Percentiles rank a stretch among this genome's conserved stretches.
Evolutionary conservation across 2,113 vertebrate genomes (phyloP).

Genomic region (Periophthalmus modestus): DNA sequence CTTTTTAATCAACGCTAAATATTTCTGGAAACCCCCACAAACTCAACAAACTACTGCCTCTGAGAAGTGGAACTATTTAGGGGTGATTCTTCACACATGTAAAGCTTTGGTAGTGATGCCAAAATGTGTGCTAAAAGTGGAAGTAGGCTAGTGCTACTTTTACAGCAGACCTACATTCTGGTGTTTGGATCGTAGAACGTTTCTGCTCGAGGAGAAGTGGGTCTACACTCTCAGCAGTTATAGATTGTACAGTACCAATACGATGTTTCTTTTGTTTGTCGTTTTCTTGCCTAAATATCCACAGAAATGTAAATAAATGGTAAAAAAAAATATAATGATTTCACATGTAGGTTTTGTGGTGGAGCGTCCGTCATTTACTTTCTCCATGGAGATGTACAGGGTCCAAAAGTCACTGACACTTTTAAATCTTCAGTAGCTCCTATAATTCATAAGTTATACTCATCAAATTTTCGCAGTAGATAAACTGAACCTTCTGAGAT

Average conservation of each 20-base stretch:
- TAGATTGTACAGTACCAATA: not conserved
- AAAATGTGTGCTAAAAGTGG: slow-evolving; percentile 4
- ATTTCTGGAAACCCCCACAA: not conserved
- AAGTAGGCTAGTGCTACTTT: not conserved
- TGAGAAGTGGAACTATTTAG: not conserved
- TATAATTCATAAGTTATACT: no score
- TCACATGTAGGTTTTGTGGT: no score
- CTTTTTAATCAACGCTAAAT: slow-evolving; percentile 4
- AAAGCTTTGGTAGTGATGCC: not conserved
- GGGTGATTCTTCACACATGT: not conserved
- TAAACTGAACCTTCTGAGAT: no score
- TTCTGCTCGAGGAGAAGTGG: not conserved
- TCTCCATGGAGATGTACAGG: no score
- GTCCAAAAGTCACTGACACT: no score
- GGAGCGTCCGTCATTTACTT: no score
- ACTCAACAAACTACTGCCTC: not conserved
- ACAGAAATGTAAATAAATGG: no score
- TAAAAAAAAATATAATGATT: no score
- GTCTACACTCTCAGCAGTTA: not conserved
- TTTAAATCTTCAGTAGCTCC: no score
- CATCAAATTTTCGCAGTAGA: no score
- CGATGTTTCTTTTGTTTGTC: not conserved
- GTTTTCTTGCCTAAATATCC: no score
- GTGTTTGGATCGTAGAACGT: not conserved
- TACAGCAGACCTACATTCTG: not conserved